Evolutionary conservation across 2,113 vertebrate species (phyloP).

Genomic region (Calonectris borealis): DNA sequence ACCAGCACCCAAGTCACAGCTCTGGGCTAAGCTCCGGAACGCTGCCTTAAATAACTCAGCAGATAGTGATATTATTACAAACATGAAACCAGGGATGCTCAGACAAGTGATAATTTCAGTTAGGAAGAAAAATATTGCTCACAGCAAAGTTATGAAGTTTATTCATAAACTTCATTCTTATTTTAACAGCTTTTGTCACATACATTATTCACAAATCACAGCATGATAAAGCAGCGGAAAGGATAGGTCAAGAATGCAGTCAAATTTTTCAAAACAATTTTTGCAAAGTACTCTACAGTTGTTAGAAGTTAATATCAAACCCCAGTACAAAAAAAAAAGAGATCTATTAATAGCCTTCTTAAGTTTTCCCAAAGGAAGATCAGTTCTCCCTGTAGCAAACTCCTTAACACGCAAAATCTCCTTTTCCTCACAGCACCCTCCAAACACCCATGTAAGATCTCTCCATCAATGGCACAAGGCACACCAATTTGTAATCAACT

Average conservation of each 20-base stretch:
- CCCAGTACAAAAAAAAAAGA: neutral
- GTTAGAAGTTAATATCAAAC: neutral
- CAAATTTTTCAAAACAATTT: neutral
- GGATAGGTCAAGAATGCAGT: neutral
- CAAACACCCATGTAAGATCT: too few relatives aligned
- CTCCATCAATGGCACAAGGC: neutral
- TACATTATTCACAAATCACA: neutral
- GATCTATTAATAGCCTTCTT: neutral
- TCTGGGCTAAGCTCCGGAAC: neutral
- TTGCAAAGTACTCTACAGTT: neutral
- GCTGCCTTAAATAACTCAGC: neutral
- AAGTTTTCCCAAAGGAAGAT: neutral
- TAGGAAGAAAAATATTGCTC: neutral
- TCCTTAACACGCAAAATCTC: neutral
- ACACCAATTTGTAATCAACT: neutral
- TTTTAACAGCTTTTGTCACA: neutral
- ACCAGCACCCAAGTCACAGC: rapidly evolving
- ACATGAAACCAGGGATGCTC: neutral
- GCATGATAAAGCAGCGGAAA: neutral
- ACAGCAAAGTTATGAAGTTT: neutral
- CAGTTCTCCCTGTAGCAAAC: neutral
- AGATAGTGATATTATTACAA: neutral
- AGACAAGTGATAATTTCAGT: neutral
- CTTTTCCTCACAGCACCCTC: neutral
- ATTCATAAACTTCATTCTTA: neutral